Evolutionary conservation across 2,888 invertebrate species (phyloP).

Genomic region (Polylopha cassiicola): DNA sequence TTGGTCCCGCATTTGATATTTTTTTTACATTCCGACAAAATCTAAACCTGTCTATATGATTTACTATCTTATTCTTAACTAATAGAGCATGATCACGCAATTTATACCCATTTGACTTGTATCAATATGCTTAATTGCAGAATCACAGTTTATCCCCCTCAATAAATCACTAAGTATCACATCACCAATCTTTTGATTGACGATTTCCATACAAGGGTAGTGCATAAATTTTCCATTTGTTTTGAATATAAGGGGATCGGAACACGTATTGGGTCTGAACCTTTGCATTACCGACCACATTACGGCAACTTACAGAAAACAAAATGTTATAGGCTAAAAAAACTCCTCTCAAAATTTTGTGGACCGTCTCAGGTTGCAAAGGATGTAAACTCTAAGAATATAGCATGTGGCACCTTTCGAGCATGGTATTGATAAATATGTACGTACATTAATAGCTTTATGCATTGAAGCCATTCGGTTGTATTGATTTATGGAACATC

Average conservation of each 20-base stretch:
- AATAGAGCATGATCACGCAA: too few species aligned
- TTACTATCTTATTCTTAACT: too few species aligned
- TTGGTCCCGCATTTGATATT: too few species aligned
- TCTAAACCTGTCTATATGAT: too few species aligned
- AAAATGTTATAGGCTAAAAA: conserved; percentile 25
- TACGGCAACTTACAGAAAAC: conserved; percentile 14
- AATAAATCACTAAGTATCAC: conserved; percentile 37
- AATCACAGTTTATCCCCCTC: conserved; percentile 7
- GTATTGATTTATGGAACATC: conserved; percentile 55
- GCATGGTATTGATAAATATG: conserved; percentile 22
- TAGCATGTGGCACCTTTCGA: conserved; percentile 24
- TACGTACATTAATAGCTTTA: conserved; percentile 43
- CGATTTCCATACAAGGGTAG: conserved; percentile 53
- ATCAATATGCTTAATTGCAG: too few species aligned
- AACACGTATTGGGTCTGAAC: conserved; percentile 43
- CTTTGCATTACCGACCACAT: conserved; percentile 28
- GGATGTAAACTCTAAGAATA: conserved; percentile 9
- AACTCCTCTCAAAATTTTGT: not conserved
- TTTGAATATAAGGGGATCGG: conserved; percentile 49
- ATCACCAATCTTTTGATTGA: conserved; percentile 55
- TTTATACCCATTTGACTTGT: too few species aligned
- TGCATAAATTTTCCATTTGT: conserved; percentile 63
- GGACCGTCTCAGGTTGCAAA: conserved; percentile 7
- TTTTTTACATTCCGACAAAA: too few species aligned
- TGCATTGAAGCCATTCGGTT: conserved; percentile 51